Evolutionary conservation across 2,797 vertebrate species (phyloP).

Genomic region (Eupleurogrammus muticus): DNA sequence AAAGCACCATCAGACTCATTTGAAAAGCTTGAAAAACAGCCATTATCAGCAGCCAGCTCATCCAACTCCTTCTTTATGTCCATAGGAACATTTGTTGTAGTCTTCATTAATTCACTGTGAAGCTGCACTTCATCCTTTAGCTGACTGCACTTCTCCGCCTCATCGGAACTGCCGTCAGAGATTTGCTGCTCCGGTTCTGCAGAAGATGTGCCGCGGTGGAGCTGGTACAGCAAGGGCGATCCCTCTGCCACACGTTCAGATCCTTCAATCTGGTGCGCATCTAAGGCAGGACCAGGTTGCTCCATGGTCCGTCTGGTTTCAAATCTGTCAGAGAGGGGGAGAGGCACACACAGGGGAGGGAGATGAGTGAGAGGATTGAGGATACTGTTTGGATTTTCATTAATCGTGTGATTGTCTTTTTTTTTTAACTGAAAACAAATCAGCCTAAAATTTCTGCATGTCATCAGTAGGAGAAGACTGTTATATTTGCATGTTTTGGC

Average conservation of each 20-base stretch:
- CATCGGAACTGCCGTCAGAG: slow-evolving; percentile 33
- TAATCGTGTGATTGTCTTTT: not conserved
- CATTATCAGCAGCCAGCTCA: slow-evolving; percentile 34
- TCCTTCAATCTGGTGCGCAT: slow-evolving; percentile 58
- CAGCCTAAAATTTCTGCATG: slow-evolving; percentile 2
- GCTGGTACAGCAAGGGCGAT: slow-evolving; percentile 25
- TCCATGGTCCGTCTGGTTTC: slow-evolving; percentile 69
- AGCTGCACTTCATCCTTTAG: slow-evolving; percentile 49
- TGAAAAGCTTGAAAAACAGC: slow-evolving; percentile 34
- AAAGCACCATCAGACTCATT: slow-evolving; percentile 44
- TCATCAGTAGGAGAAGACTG: not conserved
- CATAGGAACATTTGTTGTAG: slow-evolving; percentile 21
- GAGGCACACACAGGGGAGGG: slow-evolving; percentile 14
- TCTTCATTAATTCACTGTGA: slow-evolving; percentile 43
- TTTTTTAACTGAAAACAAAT: not conserved
- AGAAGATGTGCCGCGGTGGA: slow-evolving; percentile 29
- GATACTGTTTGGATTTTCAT: not conserved
- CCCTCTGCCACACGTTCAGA: slow-evolving; percentile 35
- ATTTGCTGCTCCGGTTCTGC: slow-evolving; percentile 47
- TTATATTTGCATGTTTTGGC: not conserved
- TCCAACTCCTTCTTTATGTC: slow-evolving; percentile 30
- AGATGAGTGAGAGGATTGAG: not conserved
- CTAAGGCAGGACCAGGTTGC: slow-evolving; percentile 55
- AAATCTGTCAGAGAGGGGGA: slow-evolving; percentile 57
- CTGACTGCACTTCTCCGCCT: slow-evolving; percentile 48